Percentiles rank a stretch among this genome's conserved stretches.
phyloP scores from a whole-genome alignment of 2,888 invertebrate genomes.

The Chydorus sphaericus region DNA sequence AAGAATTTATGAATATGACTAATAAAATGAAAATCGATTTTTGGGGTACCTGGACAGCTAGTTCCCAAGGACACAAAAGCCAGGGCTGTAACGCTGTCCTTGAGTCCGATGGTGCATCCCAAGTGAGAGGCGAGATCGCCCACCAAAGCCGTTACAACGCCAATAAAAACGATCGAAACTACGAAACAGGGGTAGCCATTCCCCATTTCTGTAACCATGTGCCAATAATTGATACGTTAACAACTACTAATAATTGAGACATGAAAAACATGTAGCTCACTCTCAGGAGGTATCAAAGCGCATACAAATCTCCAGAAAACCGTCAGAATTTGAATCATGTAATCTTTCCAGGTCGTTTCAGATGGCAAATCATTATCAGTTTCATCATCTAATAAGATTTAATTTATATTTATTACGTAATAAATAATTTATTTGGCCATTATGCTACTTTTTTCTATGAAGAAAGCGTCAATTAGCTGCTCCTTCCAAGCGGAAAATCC shows the following conservation, averaged over 20 bases:
- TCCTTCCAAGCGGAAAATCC: slow-evolving; percentile 96
- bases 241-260: too few relatives aligned
- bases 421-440: too few relatives aligned
- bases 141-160: slow-evolving; percentile 85
- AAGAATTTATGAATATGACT: neutral
- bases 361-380: too few relatives aligned
- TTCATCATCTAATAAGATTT: too few relatives aligned
- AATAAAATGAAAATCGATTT: neutral
- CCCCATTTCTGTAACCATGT: slow-evolving; percentile 82
- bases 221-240: too few relatives aligned
- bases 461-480: slow-evolving; percentile 91
- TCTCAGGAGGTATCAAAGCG: slow-evolving; percentile 95
- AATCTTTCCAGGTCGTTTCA: slow-evolving; percentile 77
- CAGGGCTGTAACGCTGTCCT: slow-evolving; percentile 93
- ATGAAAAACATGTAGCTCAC: slow-evolving; percentile 40
- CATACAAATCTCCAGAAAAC: slow-evolving; percentile 97
- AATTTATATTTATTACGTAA: neutral
- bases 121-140: slow-evolving; percentile 95
- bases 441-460: slow-evolving; percentile 69
- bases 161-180: slow-evolving; percentile 81
- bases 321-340: slow-evolving; percentile 87
- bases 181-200: slow-evolving; percentile 92
- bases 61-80: slow-evolving; percentile 96
- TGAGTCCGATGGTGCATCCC: slow-evolving; percentile 90
- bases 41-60: slow-evolving; percentile 74